A percentile compares a stretch with the other conserved stretches of the same genome.
Evolutionary conservation across 2,797 vertebrate species (phyloP).

Genomic region (Heliangelus exortis): DNA sequence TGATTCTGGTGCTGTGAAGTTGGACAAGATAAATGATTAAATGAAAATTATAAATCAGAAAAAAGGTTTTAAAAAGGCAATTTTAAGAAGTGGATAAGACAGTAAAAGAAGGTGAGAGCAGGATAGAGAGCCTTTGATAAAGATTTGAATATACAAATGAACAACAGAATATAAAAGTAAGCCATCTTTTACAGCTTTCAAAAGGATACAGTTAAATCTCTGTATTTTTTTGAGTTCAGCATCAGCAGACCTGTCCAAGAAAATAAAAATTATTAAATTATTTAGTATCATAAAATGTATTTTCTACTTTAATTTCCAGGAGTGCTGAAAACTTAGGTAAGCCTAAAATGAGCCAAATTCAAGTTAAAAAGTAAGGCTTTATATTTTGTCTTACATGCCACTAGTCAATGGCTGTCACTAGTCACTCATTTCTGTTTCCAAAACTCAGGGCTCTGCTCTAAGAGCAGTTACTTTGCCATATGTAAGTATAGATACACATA

Average conservation of each 20-base stretch:
- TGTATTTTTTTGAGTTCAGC: slow-evolving; percentile 81
- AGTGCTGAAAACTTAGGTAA: neutral
- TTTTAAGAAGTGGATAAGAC: neutral
- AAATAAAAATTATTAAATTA: neutral
- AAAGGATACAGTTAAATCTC: slow-evolving; percentile 84
- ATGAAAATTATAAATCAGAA: neutral
- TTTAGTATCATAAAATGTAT: neutral
- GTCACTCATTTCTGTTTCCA: neutral
- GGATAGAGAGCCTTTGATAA: neutral
- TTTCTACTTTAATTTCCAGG: neutral
- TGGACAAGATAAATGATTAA: neutral
- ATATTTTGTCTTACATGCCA: neutral
- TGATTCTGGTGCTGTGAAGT: neutral
- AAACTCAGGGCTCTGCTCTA: neutral
- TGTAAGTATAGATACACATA: neutral
- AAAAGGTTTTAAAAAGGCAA: neutral
- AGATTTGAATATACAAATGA: neutral
- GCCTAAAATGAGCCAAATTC: neutral
- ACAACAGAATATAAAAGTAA: neutral
- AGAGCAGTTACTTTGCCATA: neutral
- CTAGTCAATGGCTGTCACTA: neutral
- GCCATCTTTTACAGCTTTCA: neutral
- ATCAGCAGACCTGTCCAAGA: slow-evolving; percentile 72
- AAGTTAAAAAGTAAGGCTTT: neutral
- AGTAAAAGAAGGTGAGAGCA: neutral